Conservation (phyloP, 2,888 invertebrate species). For the Proisotoma minuta region DNA sequence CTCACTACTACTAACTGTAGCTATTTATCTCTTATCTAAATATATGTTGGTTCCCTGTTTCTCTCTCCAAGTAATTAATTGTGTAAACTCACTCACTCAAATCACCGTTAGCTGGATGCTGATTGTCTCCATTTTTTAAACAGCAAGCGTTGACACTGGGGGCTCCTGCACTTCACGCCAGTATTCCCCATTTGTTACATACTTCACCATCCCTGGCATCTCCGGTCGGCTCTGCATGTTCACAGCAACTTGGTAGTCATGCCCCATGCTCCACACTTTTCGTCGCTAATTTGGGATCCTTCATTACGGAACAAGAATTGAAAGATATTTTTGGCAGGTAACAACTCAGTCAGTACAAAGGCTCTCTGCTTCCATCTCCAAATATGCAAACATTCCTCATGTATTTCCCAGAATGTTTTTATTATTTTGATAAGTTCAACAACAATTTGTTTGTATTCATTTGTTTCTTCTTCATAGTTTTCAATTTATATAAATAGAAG, state of each 20-base stretch:
- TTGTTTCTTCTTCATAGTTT: too few species aligned
- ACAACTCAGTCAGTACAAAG: slow-evolving; percentile 48
- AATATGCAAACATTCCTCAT: too few species aligned
- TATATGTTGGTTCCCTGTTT: too few species aligned
- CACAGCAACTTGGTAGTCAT: slow-evolving; percentile 60
- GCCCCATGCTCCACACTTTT: slow-evolving; percentile 96
- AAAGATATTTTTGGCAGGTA: slow-evolving; percentile 98
- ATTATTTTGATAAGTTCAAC: too few species aligned
- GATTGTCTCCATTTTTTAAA: slow-evolving; percentile 45
- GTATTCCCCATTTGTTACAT: slow-evolving; percentile 79
- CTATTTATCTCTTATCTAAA: too few species aligned
- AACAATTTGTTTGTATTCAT: too few species aligned
- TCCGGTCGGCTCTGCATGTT: slow-evolving; percentile 73
- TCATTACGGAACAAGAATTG: slow-evolving; percentile 95
- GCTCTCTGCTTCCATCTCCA: too few species aligned
- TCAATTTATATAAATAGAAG: too few species aligned
- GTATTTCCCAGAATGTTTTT: too few species aligned
- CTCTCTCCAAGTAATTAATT: background rate
- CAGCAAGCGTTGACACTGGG: slow-evolving; percentile 57
- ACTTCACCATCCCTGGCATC: slow-evolving; percentile 80
- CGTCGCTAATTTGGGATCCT: slow-evolving; percentile 96
- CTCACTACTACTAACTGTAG: too few species aligned
- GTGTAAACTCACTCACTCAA: background rate
- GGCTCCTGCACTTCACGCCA: slow-evolving; percentile 54
- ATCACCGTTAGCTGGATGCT: slow-evolving; percentile 9